These are phyloP conservation scores for Upupa epops DNA, from an alignment of 2,113 vertebrate species.

Conservation along the genomic window DNA sequence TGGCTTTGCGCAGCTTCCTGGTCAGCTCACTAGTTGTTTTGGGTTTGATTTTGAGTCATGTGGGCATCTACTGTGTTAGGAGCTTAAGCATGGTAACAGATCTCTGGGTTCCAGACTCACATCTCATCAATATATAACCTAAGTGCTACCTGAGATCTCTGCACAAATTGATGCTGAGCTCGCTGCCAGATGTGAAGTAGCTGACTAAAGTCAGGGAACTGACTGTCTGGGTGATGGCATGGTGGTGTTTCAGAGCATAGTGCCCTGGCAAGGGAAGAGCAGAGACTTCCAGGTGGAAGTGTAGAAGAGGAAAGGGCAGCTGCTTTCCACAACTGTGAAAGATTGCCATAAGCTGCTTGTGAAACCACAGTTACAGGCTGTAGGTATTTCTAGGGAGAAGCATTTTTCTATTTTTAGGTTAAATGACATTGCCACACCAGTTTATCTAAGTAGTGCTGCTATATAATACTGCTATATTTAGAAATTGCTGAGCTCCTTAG, in stretches of 20 bases:
- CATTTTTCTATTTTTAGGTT: conserved; percentile 22
- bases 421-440: not conserved
- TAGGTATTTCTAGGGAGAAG: not conserved
- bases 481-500: not conserved
- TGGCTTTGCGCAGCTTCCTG: not conserved
- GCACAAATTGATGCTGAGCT: not conserved
- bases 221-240: not conserved
- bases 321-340: not conserved
- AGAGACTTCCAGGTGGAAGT: not conserved
- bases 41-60: not conserved
- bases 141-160: not conserved
- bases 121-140: not conserved
- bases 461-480: conserved; percentile 20
- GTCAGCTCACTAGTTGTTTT: not conserved
- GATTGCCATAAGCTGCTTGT: not conserved
- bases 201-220: not conserved
- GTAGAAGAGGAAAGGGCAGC: not conserved
- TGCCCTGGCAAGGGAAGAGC: not conserved
- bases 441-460: conserved; percentile 2
- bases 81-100: not conserved
- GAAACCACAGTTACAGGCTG: not conserved
- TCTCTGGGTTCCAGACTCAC: not conserved
- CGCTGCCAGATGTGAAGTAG: not conserved
- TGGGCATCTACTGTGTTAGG: not conserved
- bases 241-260: not conserved